These are phyloP conservation scores for Pseudorhombus dupliciocellatus DNA, from an alignment of 2,113 vertebrate genomes.

Conservation along the genomic window DNA sequence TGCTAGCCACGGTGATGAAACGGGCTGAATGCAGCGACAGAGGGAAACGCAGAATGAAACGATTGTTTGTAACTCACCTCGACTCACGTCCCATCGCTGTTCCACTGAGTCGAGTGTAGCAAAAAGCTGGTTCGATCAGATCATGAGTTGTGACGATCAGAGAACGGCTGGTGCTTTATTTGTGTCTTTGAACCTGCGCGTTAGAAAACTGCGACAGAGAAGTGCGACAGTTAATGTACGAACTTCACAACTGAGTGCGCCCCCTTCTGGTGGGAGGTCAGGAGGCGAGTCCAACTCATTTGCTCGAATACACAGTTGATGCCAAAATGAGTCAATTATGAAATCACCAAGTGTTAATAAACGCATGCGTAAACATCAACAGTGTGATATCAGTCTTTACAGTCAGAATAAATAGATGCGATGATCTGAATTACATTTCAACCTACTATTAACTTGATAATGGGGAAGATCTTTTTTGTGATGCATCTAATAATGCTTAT, in stretches of 20 bases:
- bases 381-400: no score
- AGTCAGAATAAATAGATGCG: no score
- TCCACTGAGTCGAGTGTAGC: not conserved
- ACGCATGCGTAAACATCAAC: no score
- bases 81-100: slow-evolving; percentile 79
- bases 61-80: slow-evolving; percentile 56
- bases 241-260: slow-evolving; percentile 2
- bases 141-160: not conserved
- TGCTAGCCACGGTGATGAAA: slow-evolving; percentile 18
- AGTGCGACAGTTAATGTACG: not conserved
- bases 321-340: no score
- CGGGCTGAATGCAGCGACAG: not conserved
- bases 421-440: no score
- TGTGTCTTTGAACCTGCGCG: slow-evolving; percentile 22
- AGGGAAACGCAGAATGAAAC: not conserved
- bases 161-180: not conserved
- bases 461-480: no score
- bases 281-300: not conserved
- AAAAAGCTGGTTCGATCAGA: slow-evolving; percentile 1
- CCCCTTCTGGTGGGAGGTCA: slow-evolving; percentile 46
- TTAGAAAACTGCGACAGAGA: slow-evolving; percentile 49
- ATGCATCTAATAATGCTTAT: no score
- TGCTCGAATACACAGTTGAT: no score
- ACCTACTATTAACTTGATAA: no score
- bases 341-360: no score